Conservation (phyloP, 2,797 vertebrate genomes). For the Etheostoma nigrum region DNA sequence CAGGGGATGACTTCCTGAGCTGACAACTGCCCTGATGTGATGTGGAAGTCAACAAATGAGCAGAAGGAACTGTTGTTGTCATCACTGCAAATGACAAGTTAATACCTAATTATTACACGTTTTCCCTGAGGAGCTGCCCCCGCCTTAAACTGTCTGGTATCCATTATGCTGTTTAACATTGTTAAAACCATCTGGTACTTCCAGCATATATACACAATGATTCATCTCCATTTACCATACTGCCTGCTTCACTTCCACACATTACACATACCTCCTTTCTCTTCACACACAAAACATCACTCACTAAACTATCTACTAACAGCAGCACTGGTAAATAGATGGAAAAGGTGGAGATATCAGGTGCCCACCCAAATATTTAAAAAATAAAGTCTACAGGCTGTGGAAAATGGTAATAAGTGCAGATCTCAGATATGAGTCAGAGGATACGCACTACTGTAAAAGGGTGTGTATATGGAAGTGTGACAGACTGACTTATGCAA, state of each 20-base stretch:
- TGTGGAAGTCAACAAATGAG: neutral
- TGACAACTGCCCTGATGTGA: neutral
- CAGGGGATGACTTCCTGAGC: neutral
- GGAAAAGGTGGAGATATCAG: slow-evolving; percentile 22
- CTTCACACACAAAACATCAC: neutral
- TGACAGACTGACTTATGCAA: slow-evolving; percentile 34
- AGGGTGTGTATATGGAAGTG: slow-evolving; percentile 11
- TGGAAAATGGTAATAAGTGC: slow-evolving; percentile 42
- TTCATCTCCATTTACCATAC: slow-evolving; percentile 11
- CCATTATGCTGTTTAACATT: slow-evolving; percentile 12
- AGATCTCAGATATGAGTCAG: slow-evolving; percentile 18
- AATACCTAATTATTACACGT: slow-evolving; percentile 10
- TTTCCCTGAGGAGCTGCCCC: slow-evolving; percentile 17
- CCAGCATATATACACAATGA: neutral
- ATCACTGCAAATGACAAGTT: slow-evolving; percentile 12
- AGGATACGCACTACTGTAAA: slow-evolving; percentile 14
- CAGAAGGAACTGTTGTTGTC: neutral
- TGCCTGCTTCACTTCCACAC: slow-evolving; percentile 8
- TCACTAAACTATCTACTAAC: slow-evolving; percentile 17
- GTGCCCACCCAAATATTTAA: slow-evolving; percentile 33
- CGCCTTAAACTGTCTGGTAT: slow-evolving; percentile 12
- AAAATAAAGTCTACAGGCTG: slow-evolving; percentile 24
- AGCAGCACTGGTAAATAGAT: neutral
- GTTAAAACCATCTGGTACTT: slow-evolving; percentile 17
- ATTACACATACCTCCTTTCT: neutral